Evolutionary conservation across 2,797 vertebrate genomes (phyloP).

Genomic region (Chanos chanos): DNA sequence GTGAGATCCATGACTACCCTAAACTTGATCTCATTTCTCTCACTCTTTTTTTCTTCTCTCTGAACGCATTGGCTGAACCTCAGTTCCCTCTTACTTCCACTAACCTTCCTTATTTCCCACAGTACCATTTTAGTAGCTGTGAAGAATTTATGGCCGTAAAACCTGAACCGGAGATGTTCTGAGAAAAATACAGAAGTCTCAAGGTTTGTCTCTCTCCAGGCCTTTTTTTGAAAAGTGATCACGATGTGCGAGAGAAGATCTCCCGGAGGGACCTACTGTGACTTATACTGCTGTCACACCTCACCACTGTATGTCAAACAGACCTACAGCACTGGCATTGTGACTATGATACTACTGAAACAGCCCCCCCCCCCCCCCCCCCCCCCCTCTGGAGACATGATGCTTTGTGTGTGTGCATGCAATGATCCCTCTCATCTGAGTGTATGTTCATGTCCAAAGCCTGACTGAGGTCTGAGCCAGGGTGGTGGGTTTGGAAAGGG

Average conservation of each 20-base stretch:
- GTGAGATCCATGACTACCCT: conserved; percentile 25
- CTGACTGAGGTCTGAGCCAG: too few relatives aligned
- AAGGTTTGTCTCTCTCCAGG: conserved; percentile 73
- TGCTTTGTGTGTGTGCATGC: conserved; percentile 15
- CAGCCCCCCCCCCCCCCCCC: too few relatives aligned
- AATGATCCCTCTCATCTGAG: too few relatives aligned
- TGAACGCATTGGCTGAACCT: conserved; percentile 66
- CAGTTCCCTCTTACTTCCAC: conserved; percentile 63
- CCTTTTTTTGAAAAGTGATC: conserved; percentile 66
- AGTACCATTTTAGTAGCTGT: conserved; percentile 74
- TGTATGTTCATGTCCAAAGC: conserved; percentile 23
- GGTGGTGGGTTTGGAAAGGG: too few relatives aligned
- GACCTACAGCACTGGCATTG: conserved; percentile 45
- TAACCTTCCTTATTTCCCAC: conserved; percentile 80
- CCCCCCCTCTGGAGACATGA: neutral
- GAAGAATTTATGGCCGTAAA: conserved; percentile 77
- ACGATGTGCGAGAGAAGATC: conserved; percentile 65
- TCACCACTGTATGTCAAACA: conserved; percentile 72
- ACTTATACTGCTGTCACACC: conserved; percentile 57
- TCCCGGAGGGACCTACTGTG: conserved; percentile 63
- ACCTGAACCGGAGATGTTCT: conserved; percentile 66
- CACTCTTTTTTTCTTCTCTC: conserved; percentile 50
- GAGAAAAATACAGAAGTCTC: conserved; percentile 78
- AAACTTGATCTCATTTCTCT: conserved; percentile 44
- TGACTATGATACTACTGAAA: too few relatives aligned